phyloP scores from a whole-genome alignment of 2,113 vertebrate species.

The Elephas maximus region DNA sequence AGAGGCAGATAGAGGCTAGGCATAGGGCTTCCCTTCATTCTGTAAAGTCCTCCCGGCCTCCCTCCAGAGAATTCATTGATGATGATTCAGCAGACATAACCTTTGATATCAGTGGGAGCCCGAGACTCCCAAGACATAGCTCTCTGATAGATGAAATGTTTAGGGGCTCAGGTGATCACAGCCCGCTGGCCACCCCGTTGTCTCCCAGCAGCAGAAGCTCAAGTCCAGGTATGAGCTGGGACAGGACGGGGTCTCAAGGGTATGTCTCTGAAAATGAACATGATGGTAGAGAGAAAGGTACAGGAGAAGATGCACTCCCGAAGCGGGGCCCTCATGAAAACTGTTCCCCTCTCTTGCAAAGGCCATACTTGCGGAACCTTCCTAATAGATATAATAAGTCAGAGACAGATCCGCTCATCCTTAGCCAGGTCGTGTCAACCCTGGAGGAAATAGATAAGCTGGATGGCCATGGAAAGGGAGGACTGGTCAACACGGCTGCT shows the following conservation, averaged over 20 bases:
- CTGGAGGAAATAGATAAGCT: constrained; percentile 79
- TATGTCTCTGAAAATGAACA: constrained; percentile 92
- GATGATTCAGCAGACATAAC: constrained; percentile 88
- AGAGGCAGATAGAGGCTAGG: constrained; percentile 84
- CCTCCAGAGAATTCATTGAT: constrained; percentile 88
- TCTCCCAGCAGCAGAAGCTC: constrained; percentile 88
- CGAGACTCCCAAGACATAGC: constrained; percentile 89
- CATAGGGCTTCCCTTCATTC: constrained; percentile 89
- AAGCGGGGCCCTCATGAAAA: constrained; percentile 78
- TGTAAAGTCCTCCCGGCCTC: constrained; percentile 85
- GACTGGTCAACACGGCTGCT: constrained; percentile 84
- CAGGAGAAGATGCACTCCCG: constrained; percentile 81
- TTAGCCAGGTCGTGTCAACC: constrained; percentile 88
- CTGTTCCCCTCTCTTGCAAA: constrained; percentile 87
- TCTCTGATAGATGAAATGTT: constrained; percentile 90
- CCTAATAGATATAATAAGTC: constrained; percentile 87
- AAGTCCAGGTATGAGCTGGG: constrained; percentile 89
- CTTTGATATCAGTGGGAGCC: constrained; percentile 87
- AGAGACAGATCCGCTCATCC: constrained; percentile 92
- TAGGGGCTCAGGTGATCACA: constrained; percentile 85
- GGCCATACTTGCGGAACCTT: constrained; percentile 83
- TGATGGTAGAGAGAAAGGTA: constrained; percentile 67
- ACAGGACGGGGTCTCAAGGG: constrained; percentile 88
- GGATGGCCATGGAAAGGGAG: constrained; percentile 84
- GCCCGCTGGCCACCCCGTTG: constrained; percentile 87